Conservation (phyloP, 2,113 vertebrate genomes). For the Scytalopus superciliaris region DNA sequence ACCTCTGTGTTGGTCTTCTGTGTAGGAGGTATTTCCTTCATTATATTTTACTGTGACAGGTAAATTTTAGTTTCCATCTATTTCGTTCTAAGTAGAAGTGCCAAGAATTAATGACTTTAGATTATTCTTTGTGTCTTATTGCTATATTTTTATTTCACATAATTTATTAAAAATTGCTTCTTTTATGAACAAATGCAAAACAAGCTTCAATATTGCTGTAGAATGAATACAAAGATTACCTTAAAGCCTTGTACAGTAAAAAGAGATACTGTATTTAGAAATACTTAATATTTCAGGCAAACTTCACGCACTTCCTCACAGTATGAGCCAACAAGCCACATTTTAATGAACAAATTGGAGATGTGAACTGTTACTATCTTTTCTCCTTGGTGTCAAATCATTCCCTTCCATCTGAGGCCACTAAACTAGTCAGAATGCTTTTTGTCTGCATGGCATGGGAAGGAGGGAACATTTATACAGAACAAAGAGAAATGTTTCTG, state of each 20-base stretch:
- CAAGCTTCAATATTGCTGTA: neutral
- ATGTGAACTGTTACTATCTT: neutral
- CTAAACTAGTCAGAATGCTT: neutral
- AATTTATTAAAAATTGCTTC: neutral
- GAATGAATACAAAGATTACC: neutral
- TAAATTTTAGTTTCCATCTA: neutral
- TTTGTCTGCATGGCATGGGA: neutral
- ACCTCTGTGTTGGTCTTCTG: neutral
- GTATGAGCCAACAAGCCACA: neutral
- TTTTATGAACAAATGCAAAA: neutral
- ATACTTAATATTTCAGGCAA: neutral
- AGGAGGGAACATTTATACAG: neutral
- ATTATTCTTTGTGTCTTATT: neutral
- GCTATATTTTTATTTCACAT: neutral
- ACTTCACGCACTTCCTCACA: neutral
- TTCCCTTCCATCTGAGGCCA: neutral
- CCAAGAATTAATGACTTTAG: neutral
- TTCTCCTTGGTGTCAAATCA: neutral
- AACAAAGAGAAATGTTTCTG: neutral
- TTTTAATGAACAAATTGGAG: neutral
- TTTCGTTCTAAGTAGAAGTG: neutral
- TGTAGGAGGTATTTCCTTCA: neutral
- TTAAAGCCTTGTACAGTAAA: neutral
- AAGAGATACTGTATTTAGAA: neutral
- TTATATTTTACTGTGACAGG: neutral